These are phyloP conservation scores for Uromys caudimaculatus DNA, from an alignment of 2,797 vertebrate species.

Conservation along the genomic window DNA sequence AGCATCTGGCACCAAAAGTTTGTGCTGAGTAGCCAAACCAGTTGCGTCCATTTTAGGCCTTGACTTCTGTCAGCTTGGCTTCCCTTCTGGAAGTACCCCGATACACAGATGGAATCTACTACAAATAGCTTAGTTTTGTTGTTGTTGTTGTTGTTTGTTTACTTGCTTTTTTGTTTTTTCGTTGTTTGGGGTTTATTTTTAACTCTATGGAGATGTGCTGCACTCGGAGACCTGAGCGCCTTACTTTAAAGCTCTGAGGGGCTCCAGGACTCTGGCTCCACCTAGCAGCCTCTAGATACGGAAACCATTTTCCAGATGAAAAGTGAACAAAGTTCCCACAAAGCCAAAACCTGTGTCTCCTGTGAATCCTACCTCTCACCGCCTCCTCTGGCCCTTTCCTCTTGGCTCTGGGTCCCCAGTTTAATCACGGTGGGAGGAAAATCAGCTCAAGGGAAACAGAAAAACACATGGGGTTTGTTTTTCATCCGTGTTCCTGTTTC, in stretches of 20 bases:
- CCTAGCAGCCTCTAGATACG: background rate
- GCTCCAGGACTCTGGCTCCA: background rate
- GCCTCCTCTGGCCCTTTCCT: background rate
- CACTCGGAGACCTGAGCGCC: background rate
- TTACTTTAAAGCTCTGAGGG: background rate
- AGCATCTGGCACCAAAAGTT: background rate
- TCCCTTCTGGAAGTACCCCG: background rate
- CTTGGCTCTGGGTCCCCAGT: background rate
- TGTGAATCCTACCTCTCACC: background rate
- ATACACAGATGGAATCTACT: fast-evolving
- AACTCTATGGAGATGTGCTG: background rate
- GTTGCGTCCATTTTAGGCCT: background rate
- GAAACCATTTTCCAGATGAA: background rate
- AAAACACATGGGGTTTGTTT: background rate
- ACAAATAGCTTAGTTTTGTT: background rate
- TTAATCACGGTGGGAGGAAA: background rate
- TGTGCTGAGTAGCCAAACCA: background rate
- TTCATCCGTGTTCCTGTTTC: background rate
- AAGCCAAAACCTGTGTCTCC: background rate
- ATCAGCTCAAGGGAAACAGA: background rate
- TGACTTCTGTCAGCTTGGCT: background rate
- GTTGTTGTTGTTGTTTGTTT: no score
- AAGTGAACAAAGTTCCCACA: background rate
- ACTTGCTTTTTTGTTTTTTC: background rate
- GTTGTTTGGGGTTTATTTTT: background rate